phyloP scores from a whole-genome alignment of 92 coral and sea anemone genomes.

The Phenganax marumi region DNA sequence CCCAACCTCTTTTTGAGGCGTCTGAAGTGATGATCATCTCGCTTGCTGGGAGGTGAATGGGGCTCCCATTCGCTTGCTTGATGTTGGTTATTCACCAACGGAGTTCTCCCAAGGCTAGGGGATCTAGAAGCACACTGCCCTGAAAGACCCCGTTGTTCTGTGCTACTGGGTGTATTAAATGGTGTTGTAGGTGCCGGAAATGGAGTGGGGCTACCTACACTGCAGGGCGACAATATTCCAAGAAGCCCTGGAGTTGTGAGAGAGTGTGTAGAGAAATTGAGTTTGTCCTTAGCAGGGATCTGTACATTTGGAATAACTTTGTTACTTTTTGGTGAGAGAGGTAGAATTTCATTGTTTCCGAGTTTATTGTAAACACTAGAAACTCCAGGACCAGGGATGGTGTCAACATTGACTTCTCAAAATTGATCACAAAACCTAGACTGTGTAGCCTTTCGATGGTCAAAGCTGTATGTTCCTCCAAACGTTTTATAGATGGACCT shows the following conservation, averaged over 20 bases:
- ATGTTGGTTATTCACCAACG: no score
- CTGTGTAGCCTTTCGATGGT: no score
- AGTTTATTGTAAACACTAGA: background rate
- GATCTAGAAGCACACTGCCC: no score
- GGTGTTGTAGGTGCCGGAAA: conserved; percentile 35
- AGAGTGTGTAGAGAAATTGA: conserved; percentile 25
- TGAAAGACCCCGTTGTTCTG: conserved; percentile 25
- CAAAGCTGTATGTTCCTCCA: no score
- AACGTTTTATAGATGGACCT: no score
- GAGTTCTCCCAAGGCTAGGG: background rate
- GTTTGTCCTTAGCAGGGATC: no score
- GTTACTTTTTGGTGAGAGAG: conserved; percentile 35
- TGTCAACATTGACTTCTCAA: no score
- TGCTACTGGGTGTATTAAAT: conserved; percentile 36
- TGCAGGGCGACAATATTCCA: conserved; percentile 45
- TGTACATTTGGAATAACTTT: no score
- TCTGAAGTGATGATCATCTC: conserved; percentile 49
- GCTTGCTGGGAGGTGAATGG: no score
- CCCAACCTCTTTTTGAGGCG: conserved; percentile 60
- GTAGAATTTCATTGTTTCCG: conserved; percentile 37
- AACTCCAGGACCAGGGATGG: no score
- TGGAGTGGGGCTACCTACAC: conserved; percentile 48
- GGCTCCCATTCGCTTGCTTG: conserved; percentile 33
- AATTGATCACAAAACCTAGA: no score
- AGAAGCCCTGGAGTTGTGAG: conserved; percentile 29